Base-by-base conservation (phyloP, 1,140 invertebrate species). In the Odontomachus brunneus region DNA sequence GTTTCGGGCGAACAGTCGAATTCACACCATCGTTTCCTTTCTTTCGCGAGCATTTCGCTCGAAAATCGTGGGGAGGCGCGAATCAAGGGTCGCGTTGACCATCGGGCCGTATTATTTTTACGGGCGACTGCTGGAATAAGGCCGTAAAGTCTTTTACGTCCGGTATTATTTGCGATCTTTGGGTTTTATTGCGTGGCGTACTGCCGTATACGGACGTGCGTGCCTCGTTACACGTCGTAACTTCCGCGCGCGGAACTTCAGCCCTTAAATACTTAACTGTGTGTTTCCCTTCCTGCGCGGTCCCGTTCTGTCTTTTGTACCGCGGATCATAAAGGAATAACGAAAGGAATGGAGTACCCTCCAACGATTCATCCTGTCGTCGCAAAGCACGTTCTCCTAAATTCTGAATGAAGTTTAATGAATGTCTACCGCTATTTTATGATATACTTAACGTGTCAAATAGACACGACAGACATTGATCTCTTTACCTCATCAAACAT, bases 241-340 rank as follows among this genome's bases (percentile, higher is more conserved):
- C 67, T n/a, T 24, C n/a, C 0, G 19, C 71, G 15, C 29, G 24
- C 17, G 65, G 2, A 53, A 60, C 57, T 65, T n/a, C 14, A 19
- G n/a, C 14, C 48, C 33, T 38, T n/a, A 26, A 38, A 63, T 72
- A 59, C 57, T 82, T 82, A 82, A 84, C 63, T 66, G 57, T 49
- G 59, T 7, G 60, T 1, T 59, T 49, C 17, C 38, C 19, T 26
- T 51, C 22, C n/a, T 33, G 2, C 29, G 5, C 29, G n/a, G 7
- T 53, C 66, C 29, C 17, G 53, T 51, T 49, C 17, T 17, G 38
- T 2, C 11, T 12, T 38, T n/a, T 51, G 24, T 69, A 11, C 24
- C 9, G 14, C 17, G 48, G 0, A 48, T 24, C 51, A 59, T 33
- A 26, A 12, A 17, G 7, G 29, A 9, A 14, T 19, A 12, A 60